Base-by-base conservation (phyloP, 2,888 invertebrate species). In the Protodeltote pygarga region DNA sequence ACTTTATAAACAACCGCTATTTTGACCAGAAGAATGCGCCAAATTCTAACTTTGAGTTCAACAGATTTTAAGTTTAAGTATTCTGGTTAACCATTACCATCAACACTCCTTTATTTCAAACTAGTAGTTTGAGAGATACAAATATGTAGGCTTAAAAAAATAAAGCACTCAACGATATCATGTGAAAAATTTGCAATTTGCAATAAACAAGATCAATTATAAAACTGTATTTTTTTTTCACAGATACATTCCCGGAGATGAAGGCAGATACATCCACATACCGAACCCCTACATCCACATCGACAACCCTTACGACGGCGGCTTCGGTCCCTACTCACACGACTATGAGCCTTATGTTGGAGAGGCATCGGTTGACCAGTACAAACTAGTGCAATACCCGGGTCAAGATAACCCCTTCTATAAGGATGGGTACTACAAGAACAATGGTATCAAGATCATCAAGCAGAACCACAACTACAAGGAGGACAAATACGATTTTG, bases 211-310 rank as follows among this genome's bases (percentile, higher is more conserved):
- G 21, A 11, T 17, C 8, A 5, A 15, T 16, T 2, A 20, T 24
- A 27, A 34, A 24, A 54, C 27, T 33, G 3, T 5, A 16, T 9
- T 29, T 61, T 58, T 52, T 62, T 19, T 71, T 59, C 39, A 42
- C 71, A 91, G 89, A 57, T 94, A 94, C 73, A 89, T 71, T 32
- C 92, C 92, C 2, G 73, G 77, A 17, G 73, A 92, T 42, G 92
- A 91, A 54, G 93, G 93, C 2, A 92, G 87, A 76, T 93, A 93
- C 70, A 73, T 91, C 17, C 94, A 94, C 64, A 71, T 90, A 41
- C 92, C 92, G 2, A 89, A 91, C 57, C 92, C 92, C 0, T 93
- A 93, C 76, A 84, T 89, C 47, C 94, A 94, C 61, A 65, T 89
- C 19, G 85, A 91, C 67, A 90, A 90, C 51, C 92, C 92, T 10